Evolutionary conservation across 2,797 vertebrate genomes (phyloP), one percentile per base, ranked within the genome.

Genomic region (Bovichtus variegatus): DNA sequence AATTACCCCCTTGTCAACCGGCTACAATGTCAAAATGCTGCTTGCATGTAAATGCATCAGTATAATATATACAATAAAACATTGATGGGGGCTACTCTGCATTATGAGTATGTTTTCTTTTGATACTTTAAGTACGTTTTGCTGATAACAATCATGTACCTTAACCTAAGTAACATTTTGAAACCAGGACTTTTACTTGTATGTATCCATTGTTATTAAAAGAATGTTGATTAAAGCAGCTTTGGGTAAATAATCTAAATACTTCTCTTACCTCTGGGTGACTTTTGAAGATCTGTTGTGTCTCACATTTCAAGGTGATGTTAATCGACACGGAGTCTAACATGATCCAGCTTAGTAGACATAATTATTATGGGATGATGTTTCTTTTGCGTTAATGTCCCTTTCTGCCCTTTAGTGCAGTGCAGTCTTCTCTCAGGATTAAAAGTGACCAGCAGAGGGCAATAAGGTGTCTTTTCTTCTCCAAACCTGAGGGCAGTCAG

Each of bases 381-480:
- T 36, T 51, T 46, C 4, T 15, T 7, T 75, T 29, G 16, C 7
- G 2, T 57, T 59, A 5, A 43, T 31, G 21, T 40, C 25, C 5
- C 27, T n/a, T 19, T 25, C 6, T 53, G 38, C 11, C 44, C 15
- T 58, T 12, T 8, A 9, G 46, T 55, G 43, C 13, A 41, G 6
- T 31, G 31, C 29, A 19, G 11, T 80, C n/a, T 13, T 58, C n/a
- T 2, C 16, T 49, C 19, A 59, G 38, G 40, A 15, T 15, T 51
- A 8, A 43, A 44, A 65, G 40, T 66, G 57, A 60, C 86, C 85
- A 89, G 76, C 74, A 89, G 75, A 55, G 82, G 82, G 84, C 49
- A n/a, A 18, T 21, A 13, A 23, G 44, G 40, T 36, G 40, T 58
- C 44, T 44, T 3, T 41, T 16, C 25, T 9, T 51, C 38, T 49